Evolutionary conservation across 2,888 invertebrate genomes (phyloP).

Genomic region (Zhuqinia jingwanae): DNA sequence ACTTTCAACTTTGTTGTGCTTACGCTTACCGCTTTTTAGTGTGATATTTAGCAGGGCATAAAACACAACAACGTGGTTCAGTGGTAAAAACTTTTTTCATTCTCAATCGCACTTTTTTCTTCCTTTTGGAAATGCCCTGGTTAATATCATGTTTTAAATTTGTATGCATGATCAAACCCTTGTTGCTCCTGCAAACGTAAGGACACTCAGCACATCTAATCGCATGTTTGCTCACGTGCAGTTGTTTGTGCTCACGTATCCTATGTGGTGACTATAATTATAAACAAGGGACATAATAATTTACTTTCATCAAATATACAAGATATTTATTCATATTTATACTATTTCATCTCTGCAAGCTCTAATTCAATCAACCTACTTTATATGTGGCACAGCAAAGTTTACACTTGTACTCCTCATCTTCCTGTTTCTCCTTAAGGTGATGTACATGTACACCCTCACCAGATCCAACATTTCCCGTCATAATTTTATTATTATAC

Average conservation of each 20-base stretch:
- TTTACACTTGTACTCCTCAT: neutral
- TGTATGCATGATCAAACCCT: neutral
- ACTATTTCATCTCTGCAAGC: no score
- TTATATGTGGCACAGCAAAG: slow-evolving; percentile 22
- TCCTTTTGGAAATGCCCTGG: neutral
- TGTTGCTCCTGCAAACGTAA: slow-evolving; percentile 22
- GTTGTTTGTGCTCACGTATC: slow-evolving; percentile 20
- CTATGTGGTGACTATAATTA: slow-evolving; percentile 37
- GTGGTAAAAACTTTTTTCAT: neutral
- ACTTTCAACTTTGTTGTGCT: no score
- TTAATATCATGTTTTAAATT: neutral
- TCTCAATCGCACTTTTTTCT: neutral
- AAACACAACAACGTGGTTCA: neutral
- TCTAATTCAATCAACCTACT: neutral
- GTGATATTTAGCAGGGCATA: slow-evolving; percentile 50
- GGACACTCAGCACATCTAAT: slow-evolving; percentile 24
- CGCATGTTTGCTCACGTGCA: slow-evolving; percentile 7
- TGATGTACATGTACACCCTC: neutral
- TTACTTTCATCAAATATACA: neutral
- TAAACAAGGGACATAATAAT: neutral
- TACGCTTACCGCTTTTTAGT: slow-evolving; percentile 36
- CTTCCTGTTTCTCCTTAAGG: neutral
- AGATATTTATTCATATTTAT: no score
- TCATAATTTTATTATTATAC: no score
- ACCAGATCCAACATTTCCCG: neutral